These are phyloP conservation scores for Ips nitidus DNA, from an alignment of 1,140 invertebrate genomes.

Conservation along the genomic window DNA sequence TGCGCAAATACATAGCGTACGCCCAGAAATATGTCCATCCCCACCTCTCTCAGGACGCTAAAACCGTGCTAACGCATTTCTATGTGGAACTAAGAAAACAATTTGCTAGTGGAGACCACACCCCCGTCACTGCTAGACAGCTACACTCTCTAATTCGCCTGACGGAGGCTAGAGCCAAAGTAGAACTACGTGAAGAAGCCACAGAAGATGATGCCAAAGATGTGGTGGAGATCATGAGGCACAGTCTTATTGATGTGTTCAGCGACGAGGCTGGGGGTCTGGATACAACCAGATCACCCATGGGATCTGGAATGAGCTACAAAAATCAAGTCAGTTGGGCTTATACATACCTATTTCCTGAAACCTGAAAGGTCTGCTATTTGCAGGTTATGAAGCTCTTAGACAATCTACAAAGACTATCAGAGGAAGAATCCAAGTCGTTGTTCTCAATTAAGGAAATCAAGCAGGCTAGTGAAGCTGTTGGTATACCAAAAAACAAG, in stretches of 20 bases:
- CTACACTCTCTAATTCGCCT: constrained; percentile 86
- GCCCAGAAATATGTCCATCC: constrained; percentile 87
- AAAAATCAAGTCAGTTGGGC: constrained; percentile 60
- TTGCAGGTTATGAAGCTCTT: constrained; percentile 74
- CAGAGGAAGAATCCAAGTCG: constrained; percentile 64
- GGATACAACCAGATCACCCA: constrained; percentile 69
- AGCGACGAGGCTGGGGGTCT: constrained; percentile 69
- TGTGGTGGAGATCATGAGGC: constrained; percentile 82
- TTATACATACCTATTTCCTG: background rate
- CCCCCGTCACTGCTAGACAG: constrained; percentile 81
- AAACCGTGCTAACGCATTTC: constrained; percentile 72
- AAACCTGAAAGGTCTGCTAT: background rate
- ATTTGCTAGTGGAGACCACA: constrained; percentile 57
- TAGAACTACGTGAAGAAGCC: constrained; percentile 79
- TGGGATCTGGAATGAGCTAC: constrained; percentile 74
- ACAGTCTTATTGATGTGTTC: constrained; percentile 77
- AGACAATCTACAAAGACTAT: constrained; percentile 65
- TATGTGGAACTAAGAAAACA: constrained; percentile 77
- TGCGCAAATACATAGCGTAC: constrained; percentile 91
- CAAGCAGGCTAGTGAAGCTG: constrained; percentile 65
- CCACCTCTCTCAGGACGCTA: constrained; percentile 70
- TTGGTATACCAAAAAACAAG: constrained; percentile 61
- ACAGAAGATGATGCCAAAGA: constrained; percentile 80
- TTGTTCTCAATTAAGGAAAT: constrained; percentile 78
- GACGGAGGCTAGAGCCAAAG: constrained; percentile 81